phyloP scores from a whole-genome alignment of 2,113 vertebrate species.

The Carassius gibelio region DNA sequence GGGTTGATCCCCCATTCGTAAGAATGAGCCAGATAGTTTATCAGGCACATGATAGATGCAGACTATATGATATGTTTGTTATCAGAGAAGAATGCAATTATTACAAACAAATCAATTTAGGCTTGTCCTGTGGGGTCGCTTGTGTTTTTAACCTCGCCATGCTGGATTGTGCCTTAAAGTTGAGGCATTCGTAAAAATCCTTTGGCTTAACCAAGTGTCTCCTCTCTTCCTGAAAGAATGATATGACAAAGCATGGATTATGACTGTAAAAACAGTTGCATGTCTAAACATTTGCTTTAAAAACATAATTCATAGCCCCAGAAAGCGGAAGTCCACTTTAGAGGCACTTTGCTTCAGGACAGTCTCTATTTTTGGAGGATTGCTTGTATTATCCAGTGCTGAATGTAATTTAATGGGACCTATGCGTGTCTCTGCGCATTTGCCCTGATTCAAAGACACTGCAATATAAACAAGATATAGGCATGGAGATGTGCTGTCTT shows the following conservation, averaged over 20 bases:
- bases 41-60: slow-evolving; percentile 26
- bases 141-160: slow-evolving; percentile 5
- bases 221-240: slow-evolving; percentile 41
- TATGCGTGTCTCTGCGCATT: slow-evolving; percentile 43
- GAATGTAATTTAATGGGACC: slow-evolving; percentile 46
- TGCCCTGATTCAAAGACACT: slow-evolving; percentile 55
- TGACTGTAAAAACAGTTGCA: slow-evolving; percentile 51
- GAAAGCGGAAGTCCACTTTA: slow-evolving; percentile 58
- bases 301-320: slow-evolving; percentile 57
- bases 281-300: slow-evolving; percentile 70
- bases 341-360: background rate
- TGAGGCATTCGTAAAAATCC: slow-evolving; percentile 35
- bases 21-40: slow-evolving; percentile 48
- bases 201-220: slow-evolving; percentile 43
- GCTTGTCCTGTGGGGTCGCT: slow-evolving; percentile 5
- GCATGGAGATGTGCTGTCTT: slow-evolving; percentile 51
- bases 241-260: slow-evolving; percentile 57
- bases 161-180: slow-evolving; percentile 1
- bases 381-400: slow-evolving; percentile 40
- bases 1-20: slow-evolving; percentile 49
- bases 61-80: slow-evolving; percentile 47
- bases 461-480: slow-evolving; percentile 59
- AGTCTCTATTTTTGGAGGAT: slow-evolving; percentile 21
- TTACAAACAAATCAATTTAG: slow-evolving; percentile 44
- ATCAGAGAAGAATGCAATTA: slow-evolving; percentile 43